Percentiles rank a stretch among this genome's conserved stretches.
Conservation (phyloP, 2,888 invertebrate species). For the Xiphydria camelus region DNA sequence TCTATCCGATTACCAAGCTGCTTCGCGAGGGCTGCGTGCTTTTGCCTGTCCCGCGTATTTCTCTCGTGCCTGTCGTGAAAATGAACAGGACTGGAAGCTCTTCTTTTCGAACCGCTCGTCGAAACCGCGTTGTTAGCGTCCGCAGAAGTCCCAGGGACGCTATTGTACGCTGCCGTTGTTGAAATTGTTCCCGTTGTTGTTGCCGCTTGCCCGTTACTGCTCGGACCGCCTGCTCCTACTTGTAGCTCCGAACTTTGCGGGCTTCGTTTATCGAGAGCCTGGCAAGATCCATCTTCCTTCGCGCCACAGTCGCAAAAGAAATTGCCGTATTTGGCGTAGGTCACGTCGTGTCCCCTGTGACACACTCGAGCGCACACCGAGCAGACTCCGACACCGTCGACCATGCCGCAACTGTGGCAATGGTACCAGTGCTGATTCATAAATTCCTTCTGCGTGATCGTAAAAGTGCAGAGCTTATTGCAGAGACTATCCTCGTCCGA, state of each 20-base stretch:
- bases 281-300: slow-evolving; percentile 83
- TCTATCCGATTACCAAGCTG: slow-evolving; percentile 58
- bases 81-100: slow-evolving; percentile 64
- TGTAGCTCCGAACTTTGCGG: slow-evolving; percentile 59
- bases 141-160: slow-evolving; percentile 54
- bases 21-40: slow-evolving; percentile 60
- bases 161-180: slow-evolving; percentile 20
- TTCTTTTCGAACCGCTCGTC: slow-evolving; percentile 65
- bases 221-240: slow-evolving; percentile 23
- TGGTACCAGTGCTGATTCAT: slow-evolving; percentile 99
- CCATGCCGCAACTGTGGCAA: slow-evolving; percentile 98
- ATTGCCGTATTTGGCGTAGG: slow-evolving; percentile 97
- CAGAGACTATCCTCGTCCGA: slow-evolving; percentile 90
- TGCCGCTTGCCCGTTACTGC: too few relatives aligned
- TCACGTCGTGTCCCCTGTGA: slow-evolving; percentile 93
- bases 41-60: slow-evolving; percentile 58
- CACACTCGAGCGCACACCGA: slow-evolving; percentile 97
- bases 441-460: slow-evolving; percentile 95
- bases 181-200: slow-evolving; percentile 27
- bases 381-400: slow-evolving; percentile 97
- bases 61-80: slow-evolving; percentile 55
- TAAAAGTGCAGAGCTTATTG: slow-evolving; percentile 94
- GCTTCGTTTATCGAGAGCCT: slow-evolving; percentile 65
- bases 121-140: slow-evolving; percentile 60
- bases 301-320: slow-evolving; percentile 99